Base-by-base conservation (phyloP, 2,797 vertebrate species). In the Esox masquinongy region DNA sequence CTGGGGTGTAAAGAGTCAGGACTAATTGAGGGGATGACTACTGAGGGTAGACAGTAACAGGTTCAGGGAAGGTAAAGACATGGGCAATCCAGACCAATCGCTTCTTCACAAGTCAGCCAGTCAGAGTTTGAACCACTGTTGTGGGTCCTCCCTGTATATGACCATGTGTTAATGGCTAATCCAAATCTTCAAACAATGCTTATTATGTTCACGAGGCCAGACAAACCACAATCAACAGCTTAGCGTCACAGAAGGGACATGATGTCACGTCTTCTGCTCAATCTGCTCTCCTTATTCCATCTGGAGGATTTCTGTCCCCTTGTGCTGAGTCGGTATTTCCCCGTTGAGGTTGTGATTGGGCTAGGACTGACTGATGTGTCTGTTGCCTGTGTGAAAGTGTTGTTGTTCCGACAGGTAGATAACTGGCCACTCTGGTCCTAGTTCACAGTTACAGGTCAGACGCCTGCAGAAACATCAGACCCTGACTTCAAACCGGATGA, bases 401-500 rank as follows among this genome's bases (percentile, higher is more conserved):
- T 14, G 22, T 24, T 63, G 26, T 31, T 64, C 5, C 14, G 14
- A 64, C 61, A 15, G 12, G 3, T 2, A 16, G 22, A 31, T 64
- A 16, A 31, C 26, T 15, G 76, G 76, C 83, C 80, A 84, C 80
- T 83, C 80, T 64, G 81, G 84, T 77, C 76, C 75, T 47, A 4
- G 75, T 80, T 75, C 83, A 39, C 36, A 0, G 36, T 3, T 39
- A 39, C 77, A 80, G 80, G 77, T 76, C 84, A 86, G 88, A 89
- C 87, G 83, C 77, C 75, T 83, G 74, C 74, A 75, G 79, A 84
- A 5, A 70, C 14, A 70, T 31, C 16, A 78, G 77, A 85, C 73
- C 51, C 14, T 85, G 76, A 82, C 81, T 82, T 81, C 76, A 74
- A 72, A 83, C 77, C 69, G 79, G 79, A 79, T 81, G 82, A 76